phyloP scores from a whole-genome alignment of 2,888 invertebrate species.

The Auanema freiburgensis region DNA sequence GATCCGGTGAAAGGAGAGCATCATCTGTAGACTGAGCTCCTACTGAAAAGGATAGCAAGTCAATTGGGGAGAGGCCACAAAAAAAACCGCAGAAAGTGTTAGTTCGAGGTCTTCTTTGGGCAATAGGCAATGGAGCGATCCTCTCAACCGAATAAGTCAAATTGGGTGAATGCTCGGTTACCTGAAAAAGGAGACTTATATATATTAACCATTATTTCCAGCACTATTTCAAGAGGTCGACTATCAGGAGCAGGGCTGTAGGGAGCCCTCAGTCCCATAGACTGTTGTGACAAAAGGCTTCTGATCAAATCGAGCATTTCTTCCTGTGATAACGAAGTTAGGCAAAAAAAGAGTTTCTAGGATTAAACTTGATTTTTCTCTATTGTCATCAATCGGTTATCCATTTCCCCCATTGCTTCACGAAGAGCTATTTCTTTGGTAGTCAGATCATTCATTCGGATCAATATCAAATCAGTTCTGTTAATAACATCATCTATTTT shows the following conservation, averaged over 20 bases:
- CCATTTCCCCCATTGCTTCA: conserved; percentile 47
- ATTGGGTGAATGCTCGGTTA: not conserved
- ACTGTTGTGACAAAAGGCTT: conserved; percentile 4
- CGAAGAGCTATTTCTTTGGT: conserved; percentile 48
- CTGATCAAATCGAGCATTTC: conserved; percentile 36
- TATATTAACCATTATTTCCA: not conserved
- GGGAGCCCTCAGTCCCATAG: not conserved
- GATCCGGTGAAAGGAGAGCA: conserved; percentile 10
- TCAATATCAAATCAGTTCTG: conserved; percentile 65
- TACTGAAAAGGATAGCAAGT: not conserved
- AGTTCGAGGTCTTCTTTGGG: conserved; percentile 24
- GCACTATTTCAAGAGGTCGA: not conserved
- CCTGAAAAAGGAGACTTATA: not conserved
- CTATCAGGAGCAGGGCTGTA: conserved; percentile 2
- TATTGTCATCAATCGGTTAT: conserved; percentile 46
- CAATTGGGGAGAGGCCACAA: not conserved
- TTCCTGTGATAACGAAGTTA: conserved; percentile 20
- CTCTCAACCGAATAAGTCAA: conserved; percentile 12
- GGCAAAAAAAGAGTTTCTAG: conserved; percentile 4
- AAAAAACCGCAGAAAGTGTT: conserved; percentile 31
- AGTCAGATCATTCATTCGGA: conserved; percentile 67
- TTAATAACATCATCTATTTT: not conserved
- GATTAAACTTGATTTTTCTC: conserved; percentile 47
- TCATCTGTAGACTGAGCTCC: conserved; percentile 14
- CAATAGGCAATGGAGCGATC: conserved; percentile 18